Evolutionary conservation across 2,888 invertebrate species (phyloP).

Genomic region (Hylaea fasciaria): DNA sequence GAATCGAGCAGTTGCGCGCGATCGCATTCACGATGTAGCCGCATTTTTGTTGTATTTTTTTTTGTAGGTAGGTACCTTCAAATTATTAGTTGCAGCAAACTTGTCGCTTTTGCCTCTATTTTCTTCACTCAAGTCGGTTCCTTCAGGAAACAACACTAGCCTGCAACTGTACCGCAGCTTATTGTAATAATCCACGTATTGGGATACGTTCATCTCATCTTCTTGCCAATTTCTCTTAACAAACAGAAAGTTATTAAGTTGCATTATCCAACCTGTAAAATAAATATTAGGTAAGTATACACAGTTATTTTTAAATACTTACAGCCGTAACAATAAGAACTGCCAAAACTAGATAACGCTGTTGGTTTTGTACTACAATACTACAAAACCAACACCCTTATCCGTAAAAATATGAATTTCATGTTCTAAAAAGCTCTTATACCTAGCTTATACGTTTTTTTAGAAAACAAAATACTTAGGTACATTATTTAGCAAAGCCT

Average conservation of each 20-base stretch:
- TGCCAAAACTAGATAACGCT: no score
- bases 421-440: no score
- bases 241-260: constrained; percentile 92
- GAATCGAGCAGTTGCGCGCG: no score
- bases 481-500: no score
- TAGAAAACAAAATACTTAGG: no score
- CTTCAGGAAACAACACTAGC: constrained; percentile 94
- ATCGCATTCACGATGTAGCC: no score
- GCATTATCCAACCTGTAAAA: constrained; percentile 93
- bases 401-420: no score
- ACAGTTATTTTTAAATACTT: neutral
- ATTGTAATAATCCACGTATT: constrained; percentile 90
- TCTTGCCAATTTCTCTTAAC: constrained; percentile 92
- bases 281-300: no score
- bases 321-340: neutral
- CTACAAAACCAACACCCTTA: no score
- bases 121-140: constrained; percentile 91
- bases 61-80: constrained; percentile 85
- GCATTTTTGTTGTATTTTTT: no score
- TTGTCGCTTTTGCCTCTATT: constrained; percentile 89
- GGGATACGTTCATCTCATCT: constrained; percentile 88
- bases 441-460: no score
- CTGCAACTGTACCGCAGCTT: constrained; percentile 87
- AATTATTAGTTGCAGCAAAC: constrained; percentile 88
- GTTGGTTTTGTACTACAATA: no score